These are phyloP conservation scores for Gryllus bimaculatus DNA, from an alignment of 1,140 invertebrate species.

Conservation along the genomic window DNA sequence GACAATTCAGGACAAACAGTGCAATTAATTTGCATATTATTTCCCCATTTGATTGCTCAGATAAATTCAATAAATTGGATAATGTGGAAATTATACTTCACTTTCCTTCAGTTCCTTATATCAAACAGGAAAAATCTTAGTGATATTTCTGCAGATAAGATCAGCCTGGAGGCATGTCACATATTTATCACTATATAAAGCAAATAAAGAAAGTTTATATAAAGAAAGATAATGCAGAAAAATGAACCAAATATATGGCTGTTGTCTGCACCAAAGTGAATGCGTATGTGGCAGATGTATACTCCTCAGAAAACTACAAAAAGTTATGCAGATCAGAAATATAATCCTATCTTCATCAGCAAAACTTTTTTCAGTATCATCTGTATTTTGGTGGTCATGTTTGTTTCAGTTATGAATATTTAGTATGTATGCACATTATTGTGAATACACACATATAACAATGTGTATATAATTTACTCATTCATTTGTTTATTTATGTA, in stretches of 20 bases:
- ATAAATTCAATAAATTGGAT: too few relatives aligned
- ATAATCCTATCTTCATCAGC: neutral
- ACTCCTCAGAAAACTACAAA: neutral
- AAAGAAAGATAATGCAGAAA: neutral
- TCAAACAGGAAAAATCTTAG: too few relatives aligned
- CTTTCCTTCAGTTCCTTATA: too few relatives aligned
- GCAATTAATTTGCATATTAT: too few relatives aligned
- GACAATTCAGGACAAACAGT: too few relatives aligned
- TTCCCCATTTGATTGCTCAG: too few relatives aligned
- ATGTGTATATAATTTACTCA: neutral
- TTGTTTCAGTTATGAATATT: neutral
- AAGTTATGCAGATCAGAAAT: neutral
- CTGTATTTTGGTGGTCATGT: too few relatives aligned
- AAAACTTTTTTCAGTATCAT: too few relatives aligned
- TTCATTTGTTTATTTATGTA: neutral
- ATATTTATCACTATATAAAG: neutral
- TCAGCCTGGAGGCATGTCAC: neutral
- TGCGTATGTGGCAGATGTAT: neutral
- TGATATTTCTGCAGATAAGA: neutral
- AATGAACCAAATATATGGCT: neutral
- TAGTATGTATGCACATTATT: neutral
- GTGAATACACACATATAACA: neutral
- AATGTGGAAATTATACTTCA: too few relatives aligned
- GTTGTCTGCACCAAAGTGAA: constrained; percentile 3
- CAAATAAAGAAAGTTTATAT: too few relatives aligned